Base-by-base conservation (phyloP, 2,113 vertebrate species). In the Rhineura floridana region DNA sequence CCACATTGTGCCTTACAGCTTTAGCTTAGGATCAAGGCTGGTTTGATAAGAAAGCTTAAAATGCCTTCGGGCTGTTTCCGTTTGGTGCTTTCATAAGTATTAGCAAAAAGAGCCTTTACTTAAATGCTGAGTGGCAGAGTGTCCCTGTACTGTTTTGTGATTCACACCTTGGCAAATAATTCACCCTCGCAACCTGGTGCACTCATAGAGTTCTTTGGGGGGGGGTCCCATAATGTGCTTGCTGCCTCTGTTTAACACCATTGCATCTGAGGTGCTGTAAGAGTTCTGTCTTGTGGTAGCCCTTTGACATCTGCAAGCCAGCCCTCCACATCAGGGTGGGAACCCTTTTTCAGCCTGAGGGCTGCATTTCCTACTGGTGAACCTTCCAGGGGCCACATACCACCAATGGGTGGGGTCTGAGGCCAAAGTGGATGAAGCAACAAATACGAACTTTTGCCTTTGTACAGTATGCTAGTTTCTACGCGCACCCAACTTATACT, bases 171-270 rank as follows among this genome's bases (percentile, higher is more conserved):
- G 80, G 81, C 28, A n/a, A 17, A 46, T 44, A 17, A 59, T 5
- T 65, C 59, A 44, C 28, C 28, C 65, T 13, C 59, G 36, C 25
- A 44, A 36, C 69, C 50, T 30, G 65, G n/a, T n/a, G 44, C 2
- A 50, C 46, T 55, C 42, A 33, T 83, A 17, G 10, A 48, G 42
- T 9, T 17, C 15, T 81, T 63, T n/a, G n/a, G n/a, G n/a, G n/a
- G n/a, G n/a, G n/a, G n/a, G n/a, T n/a, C n/a, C n/a, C 1, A 1
- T 42, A 48, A 10, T n/a, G 9, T 48, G 11, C 46, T 9, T 1
- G 6, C 11, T 33, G 81, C 63, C 9, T n/a, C 9, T 15, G 12
- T 70, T 82, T 67, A 44, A 63, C 30, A 48, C 30, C 81, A 11
- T 25, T 72, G 46, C 48, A 33, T 39, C 23, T 84, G 67, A 70